Base-by-base conservation (phyloP, 1,140 invertebrate genomes). In the Leptopilina clavipes region DNA sequence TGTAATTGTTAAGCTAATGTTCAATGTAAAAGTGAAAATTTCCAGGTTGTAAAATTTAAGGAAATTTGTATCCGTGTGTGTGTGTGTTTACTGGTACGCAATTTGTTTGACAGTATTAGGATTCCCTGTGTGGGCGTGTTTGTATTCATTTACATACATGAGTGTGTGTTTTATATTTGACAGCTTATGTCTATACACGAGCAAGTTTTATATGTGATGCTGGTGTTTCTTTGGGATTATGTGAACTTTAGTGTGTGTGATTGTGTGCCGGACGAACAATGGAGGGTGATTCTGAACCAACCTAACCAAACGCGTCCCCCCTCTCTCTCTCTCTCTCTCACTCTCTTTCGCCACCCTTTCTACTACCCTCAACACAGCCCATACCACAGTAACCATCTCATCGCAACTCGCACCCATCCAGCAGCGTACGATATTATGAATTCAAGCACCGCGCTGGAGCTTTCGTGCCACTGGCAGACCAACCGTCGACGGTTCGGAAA, bases 401-500 rank as follows among this genome's bases (percentile, higher is more conserved):
- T 73, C 52, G 76, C 77, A 54, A 71, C 75, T 19, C 65, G 37
- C 44, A 44, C 40, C n/a, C 73, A 70, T 52, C 19, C 12, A 31
- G 25, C 25, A n/a, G 31, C 1, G 71, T 77, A 44, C 44, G 79
- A 79, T 83, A 85, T 85, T 85, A 85, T 83, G 81, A 85, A 85
- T 85, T 85, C 82, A 83, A 80, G 75, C 81, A 77, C 80, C 77
- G 81, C 75, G 73, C 78, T 73, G 70, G 70, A 79, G 73, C 76
- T 80, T 40, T 74, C 79, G 77, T 82, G 81, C 82, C 81, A 83
- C 79, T 77, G 77, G 73, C 82, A 82, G 82, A 82, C 79, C 84
- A 75, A 83, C 77, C 82, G 78, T 81, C 79, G 79, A 83, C 81
- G 81, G 81, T 84, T 85, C 80, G 81, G 82, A 84, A 85, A 85